Base-by-base conservation (phyloP, 1,140 invertebrate genomes). In the Trichonephila clavata region DNA sequence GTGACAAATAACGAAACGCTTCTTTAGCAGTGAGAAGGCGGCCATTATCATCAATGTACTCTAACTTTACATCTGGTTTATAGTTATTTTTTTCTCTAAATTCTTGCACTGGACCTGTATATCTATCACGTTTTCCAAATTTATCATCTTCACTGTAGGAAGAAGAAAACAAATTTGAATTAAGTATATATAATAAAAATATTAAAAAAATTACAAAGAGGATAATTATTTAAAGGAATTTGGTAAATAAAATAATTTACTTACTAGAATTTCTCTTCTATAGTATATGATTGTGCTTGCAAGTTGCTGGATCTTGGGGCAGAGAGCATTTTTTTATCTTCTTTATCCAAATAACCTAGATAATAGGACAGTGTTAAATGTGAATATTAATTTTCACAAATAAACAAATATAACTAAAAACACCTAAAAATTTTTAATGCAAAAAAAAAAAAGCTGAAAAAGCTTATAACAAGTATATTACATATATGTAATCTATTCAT, bases 31-130 rank as follows among this genome's bases (percentile, higher is more conserved):
- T 98, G 88, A 99, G 96, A 90, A 98, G 97, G 87, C 97, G 97
- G 4, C 99, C 99, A 95, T 98, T 98, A 95, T 99, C 99, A 96
- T 99, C 99, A 93, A 99, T 99, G 95, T 99, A 99, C 95, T 99
- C 99, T 94, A 99, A 96, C 96, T 99, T 99, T 14, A 99, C 97
- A 95, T 98, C 98, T 0, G 99, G 99, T 95, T 98, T 98, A 96
- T 99, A 99, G 86, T 97, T 96, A 59, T 97, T 97, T 96, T 99
- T 99, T 95, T 99, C 99, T 95, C 97, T 98, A 96, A 99, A 99
- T 60, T 99, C 98, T 65, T 97, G 97, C 20, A 98, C 97, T 20
- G 98, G 98, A 0, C 98, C 98, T 91, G 97, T 96, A 95, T 98
- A 98, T 92, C 98, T 96, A 95, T 98, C 98, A 89, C 98, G 96